Conservation (phyloP, 2,888 invertebrate species). For the Linnaemya vulpina region DNA sequence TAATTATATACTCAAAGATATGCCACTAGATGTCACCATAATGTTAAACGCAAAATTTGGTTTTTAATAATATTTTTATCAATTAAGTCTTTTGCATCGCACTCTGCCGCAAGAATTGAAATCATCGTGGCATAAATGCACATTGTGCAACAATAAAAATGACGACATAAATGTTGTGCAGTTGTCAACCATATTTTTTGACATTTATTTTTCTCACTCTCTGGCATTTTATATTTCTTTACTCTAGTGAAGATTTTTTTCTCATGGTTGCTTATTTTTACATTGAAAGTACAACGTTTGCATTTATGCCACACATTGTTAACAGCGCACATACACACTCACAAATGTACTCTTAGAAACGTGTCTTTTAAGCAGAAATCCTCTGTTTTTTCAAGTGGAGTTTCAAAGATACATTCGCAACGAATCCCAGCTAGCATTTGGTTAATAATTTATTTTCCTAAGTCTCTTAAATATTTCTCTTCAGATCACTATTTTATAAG, state of each 20-base stretch:
- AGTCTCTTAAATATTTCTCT: no score
- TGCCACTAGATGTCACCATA: no score
- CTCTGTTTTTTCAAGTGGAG: slow-evolving; percentile 46
- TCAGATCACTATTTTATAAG: no score
- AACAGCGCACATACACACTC: slow-evolving; percentile 13
- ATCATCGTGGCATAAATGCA: not conserved
- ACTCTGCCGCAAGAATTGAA: not conserved
- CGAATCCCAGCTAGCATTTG: no score
- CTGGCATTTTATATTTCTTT: slow-evolving; percentile 3
- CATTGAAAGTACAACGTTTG: not conserved
- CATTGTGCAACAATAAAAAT: slow-evolving; percentile 13
- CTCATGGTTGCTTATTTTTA: not conserved
- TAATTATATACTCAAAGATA: no score
- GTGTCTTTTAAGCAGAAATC: slow-evolving; percentile 69
- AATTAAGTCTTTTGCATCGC: not conserved
- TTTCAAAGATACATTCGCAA: slow-evolving; percentile 50
- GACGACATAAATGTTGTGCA: slow-evolving; percentile 6
- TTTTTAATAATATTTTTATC: not conserved
- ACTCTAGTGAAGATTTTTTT: not conserved
- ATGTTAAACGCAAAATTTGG: no score
- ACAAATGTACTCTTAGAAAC: slow-evolving; percentile 48
- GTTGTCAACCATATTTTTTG: slow-evolving; percentile 37
- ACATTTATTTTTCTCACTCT: slow-evolving; percentile 33
- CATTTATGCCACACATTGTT: slow-evolving; percentile 33
- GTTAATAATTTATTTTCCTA: no score